phyloP scores from a whole-genome alignment of 2,797 vertebrate species.

The Chaunax sp. region DNA sequence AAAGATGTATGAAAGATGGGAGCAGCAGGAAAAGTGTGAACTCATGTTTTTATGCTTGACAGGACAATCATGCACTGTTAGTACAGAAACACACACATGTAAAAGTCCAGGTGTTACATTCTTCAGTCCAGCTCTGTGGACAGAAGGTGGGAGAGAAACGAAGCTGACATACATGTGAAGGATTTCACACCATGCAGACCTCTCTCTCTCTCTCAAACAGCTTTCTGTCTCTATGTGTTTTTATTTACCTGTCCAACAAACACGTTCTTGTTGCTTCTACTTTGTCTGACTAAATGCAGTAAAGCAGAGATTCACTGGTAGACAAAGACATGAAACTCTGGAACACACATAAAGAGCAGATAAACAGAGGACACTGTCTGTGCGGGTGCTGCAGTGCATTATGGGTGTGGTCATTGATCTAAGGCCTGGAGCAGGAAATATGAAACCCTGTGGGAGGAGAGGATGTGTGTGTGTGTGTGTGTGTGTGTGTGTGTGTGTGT shows the following conservation, averaged over 20 bases:
- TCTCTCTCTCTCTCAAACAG: constrained; percentile 36
- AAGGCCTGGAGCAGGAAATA: constrained; percentile 63
- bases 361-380: constrained; percentile 40
- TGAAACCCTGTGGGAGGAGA: constrained; percentile 69
- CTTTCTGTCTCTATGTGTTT: background rate
- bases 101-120: constrained; percentile 34
- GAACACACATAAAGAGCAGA: constrained; percentile 41
- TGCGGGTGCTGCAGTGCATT: constrained; percentile 54
- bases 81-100: background rate
- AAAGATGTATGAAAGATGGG: too few relatives aligned
- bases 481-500: constrained; percentile 31
- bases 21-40: background rate
- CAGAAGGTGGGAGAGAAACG: constrained; percentile 63
- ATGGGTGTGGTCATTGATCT: constrained; percentile 71
- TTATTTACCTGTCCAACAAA: background rate
- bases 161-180: constrained; percentile 69
- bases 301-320: constrained; percentile 14
- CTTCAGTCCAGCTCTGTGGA: constrained; percentile 20
- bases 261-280: background rate
- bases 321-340: constrained; percentile 37
- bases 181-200: constrained; percentile 77
- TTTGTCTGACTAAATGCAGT: background rate
- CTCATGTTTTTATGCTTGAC: background rate
- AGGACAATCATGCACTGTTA: background rate
- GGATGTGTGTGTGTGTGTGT: constrained; percentile 13